A percentile compares a stretch with the other conserved stretches of the same genome.
These are phyloP conservation scores for Hydrolagus colliei DNA, from an alignment of 2,797 vertebrate genomes.

Conservation along the genomic window DNA sequence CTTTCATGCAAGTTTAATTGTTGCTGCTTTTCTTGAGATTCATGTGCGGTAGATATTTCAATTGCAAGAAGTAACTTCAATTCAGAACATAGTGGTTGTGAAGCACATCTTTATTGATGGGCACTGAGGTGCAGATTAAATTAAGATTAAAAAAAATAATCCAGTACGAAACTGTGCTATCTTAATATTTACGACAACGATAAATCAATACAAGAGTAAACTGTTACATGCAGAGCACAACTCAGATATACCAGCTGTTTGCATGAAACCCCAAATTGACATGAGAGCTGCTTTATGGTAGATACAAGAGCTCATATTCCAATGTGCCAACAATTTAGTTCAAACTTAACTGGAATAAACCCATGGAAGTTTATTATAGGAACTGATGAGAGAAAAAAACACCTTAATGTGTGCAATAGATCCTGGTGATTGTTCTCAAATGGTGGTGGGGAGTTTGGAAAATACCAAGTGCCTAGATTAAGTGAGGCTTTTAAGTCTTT, in stretches of 20 bases:
- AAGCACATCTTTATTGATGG: too few relatives aligned
- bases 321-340: constrained; percentile 6
- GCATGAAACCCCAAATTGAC: neutral
- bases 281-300: neutral
- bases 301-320: neutral
- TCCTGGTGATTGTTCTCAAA: neutral
- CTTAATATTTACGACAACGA: too few relatives aligned
- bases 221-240: too few relatives aligned
- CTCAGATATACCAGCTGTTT: neutral
- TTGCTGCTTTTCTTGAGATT: too few relatives aligned
- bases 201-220: too few relatives aligned
- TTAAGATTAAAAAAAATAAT: too few relatives aligned
- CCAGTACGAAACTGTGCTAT: too few relatives aligned
- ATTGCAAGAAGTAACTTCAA: too few relatives aligned
- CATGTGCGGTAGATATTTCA: too few relatives aligned
- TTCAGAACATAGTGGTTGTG: too few relatives aligned
- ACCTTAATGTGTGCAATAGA: neutral
- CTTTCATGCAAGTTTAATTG: too few relatives aligned
- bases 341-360: neutral
- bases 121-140: too few relatives aligned
- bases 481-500: neutral
- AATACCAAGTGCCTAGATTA: neutral
- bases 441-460: neutral
- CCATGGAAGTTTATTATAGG: neutral
- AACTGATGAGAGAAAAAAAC: neutral